Evolutionary conservation across 2,888 invertebrate genomes (phyloP), one percentile per base, ranked within the genome.

Genomic region (Syritta pipiens): DNA sequence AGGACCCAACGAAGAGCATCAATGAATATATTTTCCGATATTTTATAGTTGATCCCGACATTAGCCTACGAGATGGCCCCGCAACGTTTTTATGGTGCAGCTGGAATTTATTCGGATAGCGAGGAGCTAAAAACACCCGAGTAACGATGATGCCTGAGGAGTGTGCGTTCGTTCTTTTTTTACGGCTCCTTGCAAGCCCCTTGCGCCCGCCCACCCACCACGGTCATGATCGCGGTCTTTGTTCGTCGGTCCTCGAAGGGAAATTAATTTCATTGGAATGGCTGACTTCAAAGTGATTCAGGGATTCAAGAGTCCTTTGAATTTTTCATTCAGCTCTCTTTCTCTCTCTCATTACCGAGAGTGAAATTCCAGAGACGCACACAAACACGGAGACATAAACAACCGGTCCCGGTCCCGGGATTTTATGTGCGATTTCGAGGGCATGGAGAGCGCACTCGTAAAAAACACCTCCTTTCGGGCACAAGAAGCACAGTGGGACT

Each of bases 21-120:
- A 53, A 74, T 74, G 79, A 74, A 74, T 79, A 79, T 79, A 79
- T 79, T 79, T 79, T 74, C 62, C 12, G 46, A 74, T 74, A 68
- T 79, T 79, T 79, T 79, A 79, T 79, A 72, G 74, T 68, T 67
- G 28, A 68, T 60, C 62, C n/a, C 67, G 14, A 51, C 60, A 74
- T 79, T 74, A 67, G 79, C 67, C 49, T 79, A 57, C 48, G 74
- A n/a, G n/a, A n/a, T n/a, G n/a, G n/a, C n/a, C n/a, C n/a, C n/a
- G n/a, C n/a, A n/a, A 57, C 26, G 62, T 51, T 79, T 79, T 79
- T 77, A 79, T 67, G 79, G 60, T 57, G 67, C 79, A 68, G 26
- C 55, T 37, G 26, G 44, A 68, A 59, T 68, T 79, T 68, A 79
- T 79, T 57, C 62, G 46, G 14, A 44, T 44, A 44, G 44, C 44